A percentile compares a stretch with the other conserved stretches of the same genome.
These are phyloP conservation scores for Lordiphosa fenestrarum DNA, from an alignment of 2,888 invertebrate species.

Conservation along the genomic window DNA sequence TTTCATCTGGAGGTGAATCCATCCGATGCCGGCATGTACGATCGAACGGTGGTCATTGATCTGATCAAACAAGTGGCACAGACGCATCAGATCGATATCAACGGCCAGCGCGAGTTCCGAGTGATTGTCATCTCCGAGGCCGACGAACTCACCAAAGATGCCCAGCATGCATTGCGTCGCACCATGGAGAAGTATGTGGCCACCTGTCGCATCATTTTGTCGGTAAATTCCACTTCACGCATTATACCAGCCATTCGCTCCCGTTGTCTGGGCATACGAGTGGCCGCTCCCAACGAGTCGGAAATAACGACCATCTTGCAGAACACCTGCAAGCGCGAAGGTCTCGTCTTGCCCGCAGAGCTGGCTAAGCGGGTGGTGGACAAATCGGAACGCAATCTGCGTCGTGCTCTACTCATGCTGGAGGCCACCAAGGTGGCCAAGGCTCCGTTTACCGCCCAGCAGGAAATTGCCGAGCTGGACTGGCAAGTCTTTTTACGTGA, in stretches of 20 bases:
- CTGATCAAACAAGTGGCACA: constrained; percentile 98
- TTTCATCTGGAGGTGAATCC: constrained; percentile 87
- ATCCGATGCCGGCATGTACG: constrained; percentile 98
- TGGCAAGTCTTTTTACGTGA: constrained; percentile 94
- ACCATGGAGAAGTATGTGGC: constrained; percentile 99
- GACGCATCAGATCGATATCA: constrained; percentile 94
- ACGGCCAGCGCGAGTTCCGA: constrained; percentile 95
- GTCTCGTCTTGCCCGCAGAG: constrained; percentile 87
- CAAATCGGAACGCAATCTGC: constrained; percentile 91
- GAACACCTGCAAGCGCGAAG: constrained; percentile 89
- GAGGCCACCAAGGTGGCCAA: constrained; percentile 96
- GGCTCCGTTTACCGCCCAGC: constrained; percentile 90
- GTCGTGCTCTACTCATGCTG: constrained; percentile 94
- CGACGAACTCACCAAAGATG: constrained; percentile 96
- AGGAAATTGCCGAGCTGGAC: constrained; percentile 92
- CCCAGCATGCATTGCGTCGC: constrained; percentile 97
- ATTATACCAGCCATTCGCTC: constrained; percentile 98
- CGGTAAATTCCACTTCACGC: constrained; percentile 95
- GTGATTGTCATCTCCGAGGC: constrained; percentile 97
- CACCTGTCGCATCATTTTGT: constrained; percentile 95
- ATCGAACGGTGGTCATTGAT: constrained; percentile 98
- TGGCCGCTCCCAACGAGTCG: constrained; percentile 90
- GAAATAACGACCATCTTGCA: constrained; percentile 87
- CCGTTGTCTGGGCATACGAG: constrained; percentile 94
- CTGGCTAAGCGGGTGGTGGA: constrained; percentile 89